Evolutionary conservation across 1,140 invertebrate species (phyloP).

Genomic region (Potamilus streckersoni): DNA sequence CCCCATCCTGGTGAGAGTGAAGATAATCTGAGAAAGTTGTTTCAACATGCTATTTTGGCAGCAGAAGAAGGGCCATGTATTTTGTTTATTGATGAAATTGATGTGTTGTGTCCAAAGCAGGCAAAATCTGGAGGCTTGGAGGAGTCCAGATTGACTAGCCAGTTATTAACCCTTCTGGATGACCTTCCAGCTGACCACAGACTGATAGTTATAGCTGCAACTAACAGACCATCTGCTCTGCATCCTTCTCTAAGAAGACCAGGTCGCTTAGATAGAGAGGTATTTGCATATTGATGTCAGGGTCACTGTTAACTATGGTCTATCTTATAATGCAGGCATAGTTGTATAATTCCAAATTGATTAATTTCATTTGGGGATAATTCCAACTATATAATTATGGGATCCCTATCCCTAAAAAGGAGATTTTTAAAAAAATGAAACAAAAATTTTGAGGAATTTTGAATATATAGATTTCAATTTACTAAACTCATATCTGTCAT

Average conservation of each 20-base stretch:
- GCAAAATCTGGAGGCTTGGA: constrained; percentile 24
- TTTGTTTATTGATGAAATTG: constrained; percentile 64
- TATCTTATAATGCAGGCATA: too few species aligned
- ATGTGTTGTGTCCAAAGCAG: constrained; percentile 51
- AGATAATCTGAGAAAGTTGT: constrained; percentile 47
- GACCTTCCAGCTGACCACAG: constrained; percentile 24
- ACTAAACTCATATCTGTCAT: too few species aligned
- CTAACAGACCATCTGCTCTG: constrained; percentile 51
- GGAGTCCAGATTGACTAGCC: constrained; percentile 34
- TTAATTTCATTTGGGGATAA: too few species aligned
- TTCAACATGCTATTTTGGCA: constrained; percentile 44
- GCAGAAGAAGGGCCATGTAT: constrained; percentile 57
- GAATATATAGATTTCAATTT: too few species aligned
- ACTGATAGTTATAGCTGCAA: constrained; percentile 61
- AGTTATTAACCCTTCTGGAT: constrained; percentile 52
- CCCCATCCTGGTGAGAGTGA: constrained; percentile 58
- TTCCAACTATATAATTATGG: too few species aligned
- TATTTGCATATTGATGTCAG: constrained; percentile 9
- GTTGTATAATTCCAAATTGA: too few species aligned
- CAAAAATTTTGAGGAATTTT: too few species aligned
- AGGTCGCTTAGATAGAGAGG: constrained; percentile 63
- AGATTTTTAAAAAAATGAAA: too few species aligned
- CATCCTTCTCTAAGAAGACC: constrained; percentile 52
- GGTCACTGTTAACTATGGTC: neutral
- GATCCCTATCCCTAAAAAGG: too few species aligned